Conservation (phyloP, 1,140 invertebrate genomes). For the Drosophila melanogaster region Release_6_plus_ISO1_MT NT_033779.5:9583001-9583500, state of each 20-base stretch:
- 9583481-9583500: slow-evolving; percentile 9
- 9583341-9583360: slow-evolving; percentile 56
- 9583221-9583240: slow-evolving; percentile 58
- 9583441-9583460: slow-evolving; percentile 27
- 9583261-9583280: slow-evolving; percentile 72
- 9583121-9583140: slow-evolving; percentile 13
- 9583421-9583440: slow-evolving; percentile 67
- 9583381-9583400: slow-evolving; percentile 55
- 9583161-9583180: slow-evolving; percentile 70
- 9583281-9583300: slow-evolving; percentile 50
- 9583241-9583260: slow-evolving; percentile 68
- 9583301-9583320: slow-evolving; percentile 79
- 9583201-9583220: slow-evolving; percentile 51
- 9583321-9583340: slow-evolving; percentile 31
- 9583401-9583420: slow-evolving; percentile 75
- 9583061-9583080: slow-evolving; percentile 67
- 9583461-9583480: slow-evolving; percentile 59
- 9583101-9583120: slow-evolving; percentile 40
- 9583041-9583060: slow-evolving; percentile 32
- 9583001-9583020: slow-evolving; percentile 77
- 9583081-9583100: slow-evolving; percentile 74
- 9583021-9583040: slow-evolving; percentile 61
- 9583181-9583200: neutral
- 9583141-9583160: slow-evolving; percentile 71
- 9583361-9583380: neutral